Base-by-base conservation (phyloP, 1,140 invertebrate species). In the Orius laevigatus region DNA sequence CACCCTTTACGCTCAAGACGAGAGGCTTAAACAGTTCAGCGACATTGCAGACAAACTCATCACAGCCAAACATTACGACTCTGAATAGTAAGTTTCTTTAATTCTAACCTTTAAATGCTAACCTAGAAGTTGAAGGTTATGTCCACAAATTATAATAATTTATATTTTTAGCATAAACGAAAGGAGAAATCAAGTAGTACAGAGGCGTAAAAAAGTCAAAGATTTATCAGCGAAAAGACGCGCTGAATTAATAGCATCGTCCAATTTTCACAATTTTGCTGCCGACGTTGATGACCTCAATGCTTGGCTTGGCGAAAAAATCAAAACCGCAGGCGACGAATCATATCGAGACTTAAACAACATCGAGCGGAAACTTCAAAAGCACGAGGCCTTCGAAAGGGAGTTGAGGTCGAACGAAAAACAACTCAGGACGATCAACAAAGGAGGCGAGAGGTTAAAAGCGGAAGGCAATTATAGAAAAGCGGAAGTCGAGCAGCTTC, bases 381-480 rank as follows among this genome's bases (percentile, higher is more conserved):
- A 96, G 60, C 94, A 98, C 60, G 91, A 97, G 64, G 94, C 93
- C 0, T 97, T 98, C 62, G 91, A 97, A 60, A 71, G 92, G 14
- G 95, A 98, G 62, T 63, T 98, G 5, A 72, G 85, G 34, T 84
- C 89, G 0, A 94, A 94, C 62, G 86, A 91, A 64, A 86, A 85
- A 11, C 84, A 89, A 60, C 65, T 95, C 9, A 65, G 84, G 34
- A 77, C 77, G 38, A 81, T 93, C 3, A 90, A 89, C 53, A 88
- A 85, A 58, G 73, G 71, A 56, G 84, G 79, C 4, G 71, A 81
- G 60, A 72, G 71, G 11, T 57, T 86, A 14, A 78, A 84, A 50
- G 72, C 73, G 0, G 74, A 79, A 53, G 72, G 75, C 34, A 84
- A 84, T 62, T 79, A 74, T 50, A 71, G 77, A 38, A 75, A 73